Percentiles rank a stretch among this genome's conserved stretches.
These are phyloP conservation scores for Sycophaga agraensis DNA, from an alignment of 1,140 invertebrate species.

Conservation along the genomic window DNA sequence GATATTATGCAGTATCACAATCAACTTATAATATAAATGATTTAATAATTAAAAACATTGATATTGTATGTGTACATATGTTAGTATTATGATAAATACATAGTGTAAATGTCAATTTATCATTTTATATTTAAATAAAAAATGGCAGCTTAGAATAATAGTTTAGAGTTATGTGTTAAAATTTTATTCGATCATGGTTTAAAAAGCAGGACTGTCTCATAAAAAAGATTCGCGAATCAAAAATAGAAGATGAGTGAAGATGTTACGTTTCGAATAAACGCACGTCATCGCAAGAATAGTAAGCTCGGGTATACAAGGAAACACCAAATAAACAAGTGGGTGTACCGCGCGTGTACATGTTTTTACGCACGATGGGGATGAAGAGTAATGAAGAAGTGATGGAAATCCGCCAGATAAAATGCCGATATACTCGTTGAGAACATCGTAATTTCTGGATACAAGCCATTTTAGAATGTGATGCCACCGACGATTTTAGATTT, in stretches of 20 bases:
- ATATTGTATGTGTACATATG: no score
- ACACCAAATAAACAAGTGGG: constrained; percentile 41
- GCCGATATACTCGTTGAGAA: constrained; percentile 37
- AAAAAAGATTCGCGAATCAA: constrained; percentile 13
- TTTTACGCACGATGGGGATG: constrained; percentile 27
- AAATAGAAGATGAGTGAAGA: constrained; percentile 17
- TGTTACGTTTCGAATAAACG: background rate
- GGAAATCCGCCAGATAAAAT: constrained; percentile 45
- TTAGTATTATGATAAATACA: no score
- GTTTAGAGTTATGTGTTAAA: no score
- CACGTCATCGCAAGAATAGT: background rate
- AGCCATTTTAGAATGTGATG: constrained; percentile 52
- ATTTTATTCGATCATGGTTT: no score
- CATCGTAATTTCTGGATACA: constrained; percentile 50
- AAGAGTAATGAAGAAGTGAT: constrained; percentile 28
- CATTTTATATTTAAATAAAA: no score
- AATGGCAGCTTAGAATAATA: no score
- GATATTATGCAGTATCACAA: no score
- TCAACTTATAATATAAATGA: no score
- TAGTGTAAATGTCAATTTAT: no score
- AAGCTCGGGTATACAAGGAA: background rate
- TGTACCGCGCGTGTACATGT: constrained; percentile 30
- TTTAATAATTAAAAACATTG: no score
- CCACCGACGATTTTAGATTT: constrained; percentile 52
- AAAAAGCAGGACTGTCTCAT: no score